phyloP scores from a whole-genome alignment of 1,140 invertebrate genomes.

The Periplaneta americana region DNA sequence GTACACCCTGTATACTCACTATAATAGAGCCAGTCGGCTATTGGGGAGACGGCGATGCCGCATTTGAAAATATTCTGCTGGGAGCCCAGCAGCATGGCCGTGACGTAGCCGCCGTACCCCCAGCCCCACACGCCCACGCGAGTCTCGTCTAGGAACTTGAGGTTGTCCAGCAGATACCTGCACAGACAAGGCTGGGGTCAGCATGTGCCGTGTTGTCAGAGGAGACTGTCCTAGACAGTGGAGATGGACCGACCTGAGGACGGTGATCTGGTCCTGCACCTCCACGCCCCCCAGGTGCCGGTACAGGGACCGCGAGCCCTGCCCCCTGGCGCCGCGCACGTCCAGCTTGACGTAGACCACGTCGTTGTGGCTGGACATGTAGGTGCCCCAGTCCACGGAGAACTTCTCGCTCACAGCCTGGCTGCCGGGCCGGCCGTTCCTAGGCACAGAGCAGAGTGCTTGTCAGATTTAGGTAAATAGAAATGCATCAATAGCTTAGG shows the following conservation, averaged over 20 bases:
- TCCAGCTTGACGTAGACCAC: constrained; percentile 86
- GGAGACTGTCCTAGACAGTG: too few relatives aligned
- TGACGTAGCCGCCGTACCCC: constrained; percentile 94
- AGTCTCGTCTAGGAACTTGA: constrained; percentile 79
- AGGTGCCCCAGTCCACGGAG: constrained; percentile 83
- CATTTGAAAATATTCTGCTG: constrained; percentile 85
- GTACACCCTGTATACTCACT: constrained; percentile 77
- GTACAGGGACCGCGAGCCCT: constrained; percentile 73
- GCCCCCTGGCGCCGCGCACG: constrained; percentile 76
- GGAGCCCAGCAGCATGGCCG: constrained; percentile 79
- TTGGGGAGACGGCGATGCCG: constrained; percentile 88
- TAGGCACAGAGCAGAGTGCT: too few relatives aligned
- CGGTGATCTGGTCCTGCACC: constrained; percentile 82
- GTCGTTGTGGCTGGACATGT: constrained; percentile 86
- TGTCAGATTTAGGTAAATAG: too few relatives aligned
- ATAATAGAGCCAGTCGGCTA: constrained; percentile 92
- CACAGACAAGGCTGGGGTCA: too few relatives aligned
- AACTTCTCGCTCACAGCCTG: constrained; percentile 83
- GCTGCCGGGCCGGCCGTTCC: constrained; percentile 85
- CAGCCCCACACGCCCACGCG: constrained; percentile 92
- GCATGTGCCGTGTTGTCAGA: too few relatives aligned
- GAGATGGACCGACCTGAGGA: constrained; percentile 63
- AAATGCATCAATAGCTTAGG: too few relatives aligned
- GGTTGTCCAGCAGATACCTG: constrained; percentile 72
- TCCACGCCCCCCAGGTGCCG: constrained; percentile 77